A percentile compares a stretch with the other conserved stretches of the same genome.
Evolutionary conservation across 2,888 invertebrate genomes (phyloP).

Genomic region (Heteromyza rotundicornis): DNA sequence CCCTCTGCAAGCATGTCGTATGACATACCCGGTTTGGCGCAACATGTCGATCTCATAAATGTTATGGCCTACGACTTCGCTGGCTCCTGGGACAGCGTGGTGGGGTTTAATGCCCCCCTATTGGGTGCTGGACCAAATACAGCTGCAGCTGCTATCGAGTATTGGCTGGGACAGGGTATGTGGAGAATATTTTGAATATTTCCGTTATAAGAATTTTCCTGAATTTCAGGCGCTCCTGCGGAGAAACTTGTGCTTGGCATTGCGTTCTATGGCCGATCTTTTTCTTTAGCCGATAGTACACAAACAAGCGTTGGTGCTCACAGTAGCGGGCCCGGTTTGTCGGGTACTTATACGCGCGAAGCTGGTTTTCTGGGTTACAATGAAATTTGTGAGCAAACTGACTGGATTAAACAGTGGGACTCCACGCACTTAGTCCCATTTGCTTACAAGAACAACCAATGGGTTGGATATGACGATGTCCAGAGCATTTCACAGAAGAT

Average conservation of each 20-base stretch:
- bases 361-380: constrained; percentile 11
- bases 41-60: constrained; percentile 41
- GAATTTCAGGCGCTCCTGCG: constrained; percentile 64
- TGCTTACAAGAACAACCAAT: constrained; percentile 5
- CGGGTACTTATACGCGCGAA: constrained; percentile 4
- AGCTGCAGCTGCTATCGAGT: constrained; percentile 82
- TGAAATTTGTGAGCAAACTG: constrained; percentile 6
- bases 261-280: constrained; percentile 85
- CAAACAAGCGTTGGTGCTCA: background rate
- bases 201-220: background rate
- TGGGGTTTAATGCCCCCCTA: constrained; percentile 40
- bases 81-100: constrained; percentile 38
- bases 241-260: constrained; percentile 85
- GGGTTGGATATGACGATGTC: constrained; percentile 6
- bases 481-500: background rate
- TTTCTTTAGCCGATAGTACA: constrained; percentile 42
- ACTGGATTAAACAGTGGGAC: background rate
- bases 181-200: background rate
- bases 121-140: constrained; percentile 70
- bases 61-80: constrained; percentile 47
- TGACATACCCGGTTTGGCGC: constrained; percentile 40
- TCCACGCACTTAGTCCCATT: background rate
- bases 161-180: constrained; percentile 81
- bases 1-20: constrained; percentile 25
- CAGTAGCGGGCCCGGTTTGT: background rate